Conservation (phyloP, 1,140 invertebrate genomes). For the Drosophila cardini region DNA sequence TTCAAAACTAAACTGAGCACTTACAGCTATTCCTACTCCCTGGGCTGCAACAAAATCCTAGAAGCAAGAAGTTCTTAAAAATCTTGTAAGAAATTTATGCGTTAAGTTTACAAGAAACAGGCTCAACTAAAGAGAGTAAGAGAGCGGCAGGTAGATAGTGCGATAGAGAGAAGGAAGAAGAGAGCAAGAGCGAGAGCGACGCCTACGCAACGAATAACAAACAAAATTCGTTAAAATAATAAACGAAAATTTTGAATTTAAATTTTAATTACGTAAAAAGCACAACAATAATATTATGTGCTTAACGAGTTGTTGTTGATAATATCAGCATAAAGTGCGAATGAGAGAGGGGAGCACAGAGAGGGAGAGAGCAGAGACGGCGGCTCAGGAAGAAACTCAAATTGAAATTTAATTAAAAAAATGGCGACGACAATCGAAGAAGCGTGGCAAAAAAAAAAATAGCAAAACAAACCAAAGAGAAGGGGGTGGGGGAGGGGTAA, state of each 20-base stretch:
- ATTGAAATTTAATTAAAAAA: conserved; percentile 75
- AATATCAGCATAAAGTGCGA: not conserved
- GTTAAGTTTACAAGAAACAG: not conserved
- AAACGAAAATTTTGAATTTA: conserved; percentile 25
- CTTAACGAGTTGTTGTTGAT: conserved; percentile 19
- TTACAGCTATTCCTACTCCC: too few species aligned
- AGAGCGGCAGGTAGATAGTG: not conserved
- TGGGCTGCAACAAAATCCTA: too few species aligned
- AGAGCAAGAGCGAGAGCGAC: not conserved
- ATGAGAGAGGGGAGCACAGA: not conserved
- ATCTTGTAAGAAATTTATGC: not conserved
- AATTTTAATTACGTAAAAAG: conserved; percentile 34
- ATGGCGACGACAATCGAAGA: conserved; percentile 47
- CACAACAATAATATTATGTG: conserved; percentile 8
- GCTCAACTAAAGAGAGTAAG: not conserved
- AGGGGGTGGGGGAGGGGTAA: too few species aligned
- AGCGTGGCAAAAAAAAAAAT: conserved; percentile 33
- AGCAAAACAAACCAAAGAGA: conserved; percentile 3
- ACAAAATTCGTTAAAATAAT: conserved; percentile 24
- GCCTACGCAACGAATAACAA: conserved; percentile 5
- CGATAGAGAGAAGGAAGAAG: not conserved
- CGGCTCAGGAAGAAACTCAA: conserved; percentile 48
- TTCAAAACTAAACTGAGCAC: too few species aligned
- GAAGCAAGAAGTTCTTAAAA: too few species aligned
- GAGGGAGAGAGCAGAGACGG: not conserved